Conservation (phyloP, 2,113 vertebrate species). For the Carollia perspicillata region DNA sequence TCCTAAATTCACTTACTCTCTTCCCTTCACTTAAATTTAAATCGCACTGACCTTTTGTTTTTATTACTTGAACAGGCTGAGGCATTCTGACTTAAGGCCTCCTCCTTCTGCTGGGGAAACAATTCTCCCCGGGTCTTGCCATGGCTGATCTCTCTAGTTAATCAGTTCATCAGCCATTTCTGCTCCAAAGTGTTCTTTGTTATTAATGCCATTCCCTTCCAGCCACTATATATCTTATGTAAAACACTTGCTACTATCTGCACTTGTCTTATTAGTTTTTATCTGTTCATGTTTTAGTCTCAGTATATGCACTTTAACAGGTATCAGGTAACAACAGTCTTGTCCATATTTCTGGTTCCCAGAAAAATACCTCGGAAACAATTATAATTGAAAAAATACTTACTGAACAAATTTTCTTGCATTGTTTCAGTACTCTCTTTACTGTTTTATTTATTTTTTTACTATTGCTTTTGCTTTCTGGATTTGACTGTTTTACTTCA, state of each 20-base stretch:
- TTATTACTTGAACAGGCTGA: neutral
- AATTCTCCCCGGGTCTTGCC: too few relatives aligned
- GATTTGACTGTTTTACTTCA: neutral
- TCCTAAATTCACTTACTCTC: neutral
- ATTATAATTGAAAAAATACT: neutral
- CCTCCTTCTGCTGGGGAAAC: neutral
- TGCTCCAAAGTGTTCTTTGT: neutral
- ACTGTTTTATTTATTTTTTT: neutral
- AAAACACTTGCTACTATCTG: neutral
- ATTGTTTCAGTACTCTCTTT: neutral
- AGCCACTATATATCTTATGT: neutral
- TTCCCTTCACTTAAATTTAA: neutral
- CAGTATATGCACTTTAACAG: neutral
- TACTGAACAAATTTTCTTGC: neutral
- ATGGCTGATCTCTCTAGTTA: rapidly evolving
- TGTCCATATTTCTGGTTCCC: neutral
- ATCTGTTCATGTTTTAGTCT: neutral
- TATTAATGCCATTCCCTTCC: rapidly evolving
- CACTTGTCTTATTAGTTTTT: neutral
- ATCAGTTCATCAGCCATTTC: neutral
- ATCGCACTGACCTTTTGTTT: too few relatives aligned
- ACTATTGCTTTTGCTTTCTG: neutral
- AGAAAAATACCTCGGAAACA: neutral
- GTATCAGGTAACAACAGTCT: neutral
- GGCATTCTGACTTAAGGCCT: neutral